Conservation (phyloP, 2,113 vertebrate genomes). For the Toxostoma redivivum region DNA sequence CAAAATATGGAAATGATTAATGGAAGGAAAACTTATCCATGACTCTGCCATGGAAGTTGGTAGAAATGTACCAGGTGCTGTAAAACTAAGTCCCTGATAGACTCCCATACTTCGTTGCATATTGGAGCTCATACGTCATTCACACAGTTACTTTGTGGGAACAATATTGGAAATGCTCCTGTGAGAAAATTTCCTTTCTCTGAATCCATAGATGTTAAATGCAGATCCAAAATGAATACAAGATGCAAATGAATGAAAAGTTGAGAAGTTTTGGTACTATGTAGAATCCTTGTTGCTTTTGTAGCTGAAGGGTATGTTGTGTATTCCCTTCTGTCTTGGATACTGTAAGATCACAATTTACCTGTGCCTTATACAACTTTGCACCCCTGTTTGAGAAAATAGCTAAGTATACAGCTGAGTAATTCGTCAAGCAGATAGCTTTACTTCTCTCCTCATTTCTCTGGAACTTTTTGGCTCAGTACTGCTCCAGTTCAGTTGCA, state of each 20-base stretch:
- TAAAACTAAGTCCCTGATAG: not conserved
- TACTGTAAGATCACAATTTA: not conserved
- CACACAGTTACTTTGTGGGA: not conserved
- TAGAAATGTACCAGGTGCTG: not conserved
- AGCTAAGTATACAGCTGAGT: not conserved
- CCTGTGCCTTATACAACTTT: not conserved
- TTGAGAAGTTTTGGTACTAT: not conserved
- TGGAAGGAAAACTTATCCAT: not conserved
- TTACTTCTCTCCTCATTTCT: not conserved
- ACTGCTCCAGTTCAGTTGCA: not conserved
- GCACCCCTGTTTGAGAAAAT: not conserved
- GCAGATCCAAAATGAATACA: not conserved
- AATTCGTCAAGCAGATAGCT: not conserved
- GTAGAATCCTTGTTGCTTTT: not conserved
- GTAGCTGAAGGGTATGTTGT: not conserved
- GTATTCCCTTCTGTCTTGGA: not conserved
- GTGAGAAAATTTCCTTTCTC: not conserved
- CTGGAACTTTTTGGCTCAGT: not conserved
- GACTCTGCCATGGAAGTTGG: not conserved
- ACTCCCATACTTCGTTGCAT: fast-evolving
- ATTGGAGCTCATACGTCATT: not conserved
- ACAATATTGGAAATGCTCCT: not conserved
- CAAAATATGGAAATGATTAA: not conserved
- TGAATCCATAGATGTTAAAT: not conserved
- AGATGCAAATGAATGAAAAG: not conserved